Conservation (phyloP, 2,888 invertebrate species). For the Hypena proboscidalis region DNA sequence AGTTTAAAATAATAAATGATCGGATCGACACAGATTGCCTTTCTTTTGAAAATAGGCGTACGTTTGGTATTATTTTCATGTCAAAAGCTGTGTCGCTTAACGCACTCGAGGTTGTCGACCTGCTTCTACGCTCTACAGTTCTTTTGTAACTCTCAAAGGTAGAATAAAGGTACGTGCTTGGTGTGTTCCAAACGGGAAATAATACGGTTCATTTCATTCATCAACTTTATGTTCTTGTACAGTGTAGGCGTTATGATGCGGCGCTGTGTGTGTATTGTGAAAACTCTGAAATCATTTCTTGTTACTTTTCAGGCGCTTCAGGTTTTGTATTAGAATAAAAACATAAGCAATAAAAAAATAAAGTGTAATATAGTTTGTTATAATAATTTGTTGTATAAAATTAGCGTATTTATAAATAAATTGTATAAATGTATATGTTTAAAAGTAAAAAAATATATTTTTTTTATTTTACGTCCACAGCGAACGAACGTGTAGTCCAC, state of each 20-base stretch:
- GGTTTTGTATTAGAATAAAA: too few relatives aligned
- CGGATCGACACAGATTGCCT: conserved; percentile 16
- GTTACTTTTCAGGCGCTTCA: background rate
- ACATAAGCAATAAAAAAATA: too few relatives aligned
- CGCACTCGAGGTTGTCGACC: conserved; percentile 72
- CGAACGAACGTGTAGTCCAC: too few relatives aligned
- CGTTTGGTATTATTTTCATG: conserved; percentile 33
- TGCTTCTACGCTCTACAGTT: conserved; percentile 59
- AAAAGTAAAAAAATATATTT: too few relatives aligned
- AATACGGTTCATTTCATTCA: conserved; percentile 79
- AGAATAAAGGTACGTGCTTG: conserved; percentile 68
- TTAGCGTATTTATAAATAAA: too few relatives aligned
- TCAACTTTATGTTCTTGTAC: conserved; percentile 40
- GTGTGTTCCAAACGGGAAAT: conserved; percentile 78
- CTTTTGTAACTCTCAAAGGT: conserved; percentile 70
- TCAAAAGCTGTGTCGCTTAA: conserved; percentile 62
- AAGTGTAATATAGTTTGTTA: too few relatives aligned
- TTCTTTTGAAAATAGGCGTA: conserved; percentile 27
- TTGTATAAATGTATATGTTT: too few relatives aligned
- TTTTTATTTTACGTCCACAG: too few relatives aligned
- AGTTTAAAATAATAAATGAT: conserved; percentile 19
- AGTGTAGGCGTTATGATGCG: conserved; percentile 34
- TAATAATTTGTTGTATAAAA: too few relatives aligned
- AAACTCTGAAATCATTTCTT: conserved; percentile 8
- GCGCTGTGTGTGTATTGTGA: conserved; percentile 16